Evolutionary conservation across 2,797 vertebrate species (phyloP).

Genomic region (Fringilla coelebs): DNA sequence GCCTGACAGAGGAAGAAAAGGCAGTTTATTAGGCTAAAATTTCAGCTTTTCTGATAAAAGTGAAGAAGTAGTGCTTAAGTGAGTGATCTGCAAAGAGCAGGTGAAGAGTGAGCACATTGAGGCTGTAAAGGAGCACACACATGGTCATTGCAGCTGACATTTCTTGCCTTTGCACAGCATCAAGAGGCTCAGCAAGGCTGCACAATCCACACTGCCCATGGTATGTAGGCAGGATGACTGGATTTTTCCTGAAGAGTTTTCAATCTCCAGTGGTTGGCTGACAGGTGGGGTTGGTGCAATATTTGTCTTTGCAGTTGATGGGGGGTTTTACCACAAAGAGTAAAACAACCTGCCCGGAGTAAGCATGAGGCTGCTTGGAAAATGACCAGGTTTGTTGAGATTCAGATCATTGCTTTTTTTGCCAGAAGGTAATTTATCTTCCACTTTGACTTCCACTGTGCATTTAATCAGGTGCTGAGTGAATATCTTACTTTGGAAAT

Average conservation of each 20-base stretch:
- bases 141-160: neutral
- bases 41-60: neutral
- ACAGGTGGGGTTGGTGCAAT: neutral
- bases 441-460: neutral
- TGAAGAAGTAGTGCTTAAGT: neutral
- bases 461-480: neutral
- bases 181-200: neutral
- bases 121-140: neutral
- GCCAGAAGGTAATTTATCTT: neutral
- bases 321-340: neutral
- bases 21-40: neutral
- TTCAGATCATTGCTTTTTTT: neutral
- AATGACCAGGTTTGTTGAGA: neutral
- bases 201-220: rapidly evolving
- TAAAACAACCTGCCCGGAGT: neutral
- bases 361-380: neutral
- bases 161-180: neutral
- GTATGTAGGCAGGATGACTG: rapidly evolving
- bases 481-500: constrained; percentile 1
- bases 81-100: neutral
- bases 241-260: neutral
- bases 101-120: neutral
- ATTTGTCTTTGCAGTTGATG: neutral
- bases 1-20: neutral
- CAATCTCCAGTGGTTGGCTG: rapidly evolving